Conservation (phyloP, 2,888 invertebrate species). For the Rhodophaea formosa region DNA sequence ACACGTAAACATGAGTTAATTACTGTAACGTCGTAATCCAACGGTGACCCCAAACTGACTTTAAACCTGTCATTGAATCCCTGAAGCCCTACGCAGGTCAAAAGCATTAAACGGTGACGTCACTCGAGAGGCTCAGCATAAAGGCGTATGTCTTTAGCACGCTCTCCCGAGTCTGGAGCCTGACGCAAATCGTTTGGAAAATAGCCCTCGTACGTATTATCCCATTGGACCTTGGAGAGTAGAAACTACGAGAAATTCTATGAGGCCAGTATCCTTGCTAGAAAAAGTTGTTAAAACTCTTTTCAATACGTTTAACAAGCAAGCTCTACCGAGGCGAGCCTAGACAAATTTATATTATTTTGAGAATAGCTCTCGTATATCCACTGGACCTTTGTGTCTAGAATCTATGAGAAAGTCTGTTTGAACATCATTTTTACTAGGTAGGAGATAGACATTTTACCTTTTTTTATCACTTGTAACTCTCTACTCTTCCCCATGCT, state of each 20-base stretch:
- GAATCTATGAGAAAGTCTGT: too few species aligned
- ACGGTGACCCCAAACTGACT: slow-evolving; percentile 5
- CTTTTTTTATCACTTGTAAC: too few species aligned
- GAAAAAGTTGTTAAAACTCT: too few species aligned
- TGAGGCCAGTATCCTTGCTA: too few species aligned
- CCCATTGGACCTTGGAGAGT: not conserved
- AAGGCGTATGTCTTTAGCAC: slow-evolving; percentile 52
- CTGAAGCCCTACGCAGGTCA: slow-evolving; percentile 4
- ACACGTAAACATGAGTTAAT: not conserved
- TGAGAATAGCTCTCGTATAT: too few species aligned
- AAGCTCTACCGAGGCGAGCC: too few species aligned
- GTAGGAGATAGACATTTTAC: too few species aligned
- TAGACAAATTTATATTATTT: too few species aligned
- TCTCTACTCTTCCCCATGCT: too few species aligned
- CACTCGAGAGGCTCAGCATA: slow-evolving; percentile 30
- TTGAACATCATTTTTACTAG: too few species aligned
- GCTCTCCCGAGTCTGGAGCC: slow-evolving; percentile 57
- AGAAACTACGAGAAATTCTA: not conserved
- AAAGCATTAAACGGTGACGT: slow-evolving; percentile 27
- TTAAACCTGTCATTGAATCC: slow-evolving; percentile 10
- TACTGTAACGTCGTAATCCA: not conserved
- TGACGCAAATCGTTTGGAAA: slow-evolving; percentile 71
- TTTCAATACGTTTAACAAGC: too few species aligned
- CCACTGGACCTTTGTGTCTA: too few species aligned
- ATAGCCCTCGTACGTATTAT: slow-evolving; percentile 49